Evolutionary conservation across 2,113 vertebrate genomes (phyloP).

Genomic region (Campylorhamphus procurvoides): DNA sequence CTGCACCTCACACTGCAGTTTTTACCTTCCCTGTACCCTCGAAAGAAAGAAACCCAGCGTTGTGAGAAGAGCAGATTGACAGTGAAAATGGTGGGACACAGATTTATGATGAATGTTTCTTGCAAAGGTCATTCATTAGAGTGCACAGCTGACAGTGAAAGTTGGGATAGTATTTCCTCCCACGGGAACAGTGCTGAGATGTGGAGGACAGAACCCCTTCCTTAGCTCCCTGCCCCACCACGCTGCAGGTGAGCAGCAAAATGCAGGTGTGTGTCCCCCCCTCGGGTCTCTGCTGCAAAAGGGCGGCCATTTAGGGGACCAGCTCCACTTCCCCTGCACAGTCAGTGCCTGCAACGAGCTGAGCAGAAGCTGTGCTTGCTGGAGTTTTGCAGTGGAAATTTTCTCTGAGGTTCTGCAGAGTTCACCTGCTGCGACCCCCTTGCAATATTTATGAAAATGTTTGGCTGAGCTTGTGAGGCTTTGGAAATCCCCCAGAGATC

Average conservation of each 20-base stretch:
- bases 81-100: neutral
- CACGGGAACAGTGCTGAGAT: neutral
- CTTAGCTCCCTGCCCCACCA: neutral
- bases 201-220: neutral
- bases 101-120: neutral
- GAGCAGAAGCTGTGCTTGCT: neutral
- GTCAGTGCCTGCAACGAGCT: neutral
- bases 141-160: neutral
- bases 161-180: neutral
- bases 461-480: neutral
- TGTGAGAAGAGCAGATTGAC: neutral
- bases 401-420: neutral
- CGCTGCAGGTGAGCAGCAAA: neutral
- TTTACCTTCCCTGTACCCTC: neutral
- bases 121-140: neutral
- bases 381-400: neutral
- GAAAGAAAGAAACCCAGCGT: neutral
- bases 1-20: neutral
- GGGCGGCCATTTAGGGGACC: neutral
- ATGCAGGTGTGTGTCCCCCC: neutral
- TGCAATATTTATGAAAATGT: conserved; percentile 29
- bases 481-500: conserved; percentile 13
- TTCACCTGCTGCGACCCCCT: neutral
- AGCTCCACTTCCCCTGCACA: neutral
- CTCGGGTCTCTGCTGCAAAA: neutral